These are phyloP conservation scores for Pangasianodon hypophthalmus DNA, from an alignment of 2,113 vertebrate genomes.

Conservation along the genomic window DNA sequence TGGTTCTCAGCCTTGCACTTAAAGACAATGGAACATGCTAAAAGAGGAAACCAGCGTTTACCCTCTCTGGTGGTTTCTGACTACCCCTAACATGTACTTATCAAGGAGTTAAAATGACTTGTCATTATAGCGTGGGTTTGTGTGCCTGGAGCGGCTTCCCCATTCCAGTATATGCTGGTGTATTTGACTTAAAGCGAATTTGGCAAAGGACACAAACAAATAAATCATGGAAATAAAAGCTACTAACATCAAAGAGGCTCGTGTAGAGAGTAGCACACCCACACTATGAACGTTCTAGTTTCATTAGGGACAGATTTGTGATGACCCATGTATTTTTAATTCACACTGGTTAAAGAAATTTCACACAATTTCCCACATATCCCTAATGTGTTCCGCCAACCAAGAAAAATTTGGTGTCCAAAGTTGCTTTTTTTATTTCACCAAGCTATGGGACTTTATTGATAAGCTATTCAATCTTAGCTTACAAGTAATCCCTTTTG, in stretches of 20 bases:
- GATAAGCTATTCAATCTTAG: not conserved
- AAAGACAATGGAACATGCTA: constrained; percentile 75
- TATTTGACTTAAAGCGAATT: constrained; percentile 51
- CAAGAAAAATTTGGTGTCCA: not conserved
- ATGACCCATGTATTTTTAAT: not conserved
- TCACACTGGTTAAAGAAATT: not conserved
- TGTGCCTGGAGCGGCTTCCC: constrained; percentile 60
- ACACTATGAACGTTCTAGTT: not conserved
- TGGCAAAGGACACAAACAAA: constrained; percentile 59
- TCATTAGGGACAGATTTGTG: not conserved
- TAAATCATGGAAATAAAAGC: constrained; percentile 57
- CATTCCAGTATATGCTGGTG: constrained; percentile 59
- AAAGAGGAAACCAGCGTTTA: constrained; percentile 76
- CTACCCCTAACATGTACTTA: constrained; percentile 68
- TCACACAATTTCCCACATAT: too few relatives aligned
- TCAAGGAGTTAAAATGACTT: constrained; percentile 73
- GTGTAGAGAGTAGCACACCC: constrained; percentile 45
- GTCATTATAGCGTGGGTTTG: constrained; percentile 66
- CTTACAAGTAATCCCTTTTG: not conserved
- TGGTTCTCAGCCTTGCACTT: constrained; percentile 54
- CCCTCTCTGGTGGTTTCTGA: constrained; percentile 66
- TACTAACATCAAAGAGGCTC: constrained; percentile 49
- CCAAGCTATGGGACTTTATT: not conserved
- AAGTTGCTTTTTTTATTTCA: not conserved
- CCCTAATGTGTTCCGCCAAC: not conserved